These are phyloP conservation scores for Coelopa pilipes DNA, from an alignment of 2,888 invertebrate genomes.

Conservation along the genomic window DNA sequence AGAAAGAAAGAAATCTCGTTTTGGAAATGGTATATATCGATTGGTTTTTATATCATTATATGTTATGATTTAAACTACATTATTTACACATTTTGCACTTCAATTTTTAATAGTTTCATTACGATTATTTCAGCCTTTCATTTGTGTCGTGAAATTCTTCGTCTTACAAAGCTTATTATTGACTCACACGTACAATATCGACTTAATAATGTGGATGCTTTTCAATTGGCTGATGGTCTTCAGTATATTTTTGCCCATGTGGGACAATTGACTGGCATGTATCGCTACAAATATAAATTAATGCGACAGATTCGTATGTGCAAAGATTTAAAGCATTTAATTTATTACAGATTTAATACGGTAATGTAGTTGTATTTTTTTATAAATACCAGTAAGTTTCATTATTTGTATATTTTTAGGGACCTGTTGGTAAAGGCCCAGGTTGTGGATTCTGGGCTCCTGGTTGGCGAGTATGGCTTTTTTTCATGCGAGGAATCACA, in stretches of 20 bases:
- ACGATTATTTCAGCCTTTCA: conserved; percentile 83
- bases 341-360: conserved; percentile 99
- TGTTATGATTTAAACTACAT: background rate
- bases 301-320: conserved; percentile 99
- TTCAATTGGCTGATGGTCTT: conserved; percentile 96
- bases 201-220: conserved; percentile 99
- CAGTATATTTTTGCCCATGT: conserved; percentile 99
- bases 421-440: conserved; percentile 98
- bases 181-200: conserved; percentile 99
- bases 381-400: conserved; percentile 9
- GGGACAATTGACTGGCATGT: conserved; percentile 99
- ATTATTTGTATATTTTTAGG: conserved; percentile 67
- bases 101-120: background rate
- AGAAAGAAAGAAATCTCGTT: conserved; percentile 97
- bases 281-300: conserved; percentile 97
- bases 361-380: conserved; percentile 68
- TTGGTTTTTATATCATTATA: background rate
- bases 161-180: conserved; percentile 97
- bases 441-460: conserved; percentile 99
- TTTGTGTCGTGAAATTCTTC: conserved; percentile 96
- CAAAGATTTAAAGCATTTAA: conserved; percentile 98
- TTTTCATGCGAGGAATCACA: conserved; percentile 99
- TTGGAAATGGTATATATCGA: conserved; percentile 82
- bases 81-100: background rate
- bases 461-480: conserved; percentile 99